Evolutionary conservation across 2,797 vertebrate genomes (phyloP), one percentile per base, ranked within the genome.

Genomic region (Peromyscus attwateri): DNA sequence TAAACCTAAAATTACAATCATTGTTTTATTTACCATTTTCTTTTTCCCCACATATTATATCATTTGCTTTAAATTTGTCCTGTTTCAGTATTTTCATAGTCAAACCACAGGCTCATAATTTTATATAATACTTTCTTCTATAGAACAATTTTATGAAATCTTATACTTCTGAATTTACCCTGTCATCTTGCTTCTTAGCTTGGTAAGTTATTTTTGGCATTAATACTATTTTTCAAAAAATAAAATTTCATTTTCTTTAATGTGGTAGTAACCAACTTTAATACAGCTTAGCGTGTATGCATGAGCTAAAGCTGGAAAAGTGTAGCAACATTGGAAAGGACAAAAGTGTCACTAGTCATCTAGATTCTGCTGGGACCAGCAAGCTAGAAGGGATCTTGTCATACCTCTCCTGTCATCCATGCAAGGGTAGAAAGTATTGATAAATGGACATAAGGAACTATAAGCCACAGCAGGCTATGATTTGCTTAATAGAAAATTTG

Each of bases 161-260:
- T 94, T 88, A 70, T 14, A 21, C 31, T 49, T 95, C 76, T 77
- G 49, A 84, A 37, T 8, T 83, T 49, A 55, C 25, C 14, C 11
- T 75, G 1, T 77, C 12, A 37, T 23, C 29, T 87, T 92, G 29
- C 14, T 11, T 66, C 12, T 93, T 62, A 91, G 34, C 37, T 87
- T 71, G 29, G 1, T 62, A 79, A 64, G 27, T 62, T 6, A 89
- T 92, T 93, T 57, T 91, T 3, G 2, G 6, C 27, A 87, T 89
- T 92, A 91, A 71, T 95, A 64, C 49, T 90, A 17, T 96, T 94
- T 96, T 62, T 96, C 7, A 94, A 87, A 76, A 75, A 94, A 10
- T 40, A 62, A 75, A 73, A 57, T 75, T 84, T 27, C 14, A 27
- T 34, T 87, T 92, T 93, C 9, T 57, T 49, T 87, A 83, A 55